Evolutionary conservation across 2,113 vertebrate genomes (phyloP).

Genomic region (Pseudolaguvia tuberculata): DNA sequence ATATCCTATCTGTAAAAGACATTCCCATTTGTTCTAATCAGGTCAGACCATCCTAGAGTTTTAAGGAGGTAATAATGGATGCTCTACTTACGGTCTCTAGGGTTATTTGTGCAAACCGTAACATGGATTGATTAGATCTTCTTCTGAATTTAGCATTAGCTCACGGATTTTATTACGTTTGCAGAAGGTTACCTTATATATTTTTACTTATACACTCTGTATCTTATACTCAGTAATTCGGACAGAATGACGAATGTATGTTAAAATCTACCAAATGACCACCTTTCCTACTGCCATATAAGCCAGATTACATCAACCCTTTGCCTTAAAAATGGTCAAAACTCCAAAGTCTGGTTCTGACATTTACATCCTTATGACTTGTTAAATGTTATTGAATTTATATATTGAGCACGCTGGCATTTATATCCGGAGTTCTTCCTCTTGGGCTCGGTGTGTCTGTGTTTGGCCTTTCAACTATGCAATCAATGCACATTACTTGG

Average conservation of each 20-base stretch:
- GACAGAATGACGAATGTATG: neutral
- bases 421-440: constrained; percentile 23
- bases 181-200: neutral
- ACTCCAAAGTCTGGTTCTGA: neutral
- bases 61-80: constrained; percentile 24
- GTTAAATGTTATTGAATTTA: constrained; percentile 27
- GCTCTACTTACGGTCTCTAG: neutral
- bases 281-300: neutral
- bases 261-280: neutral
- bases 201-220: neutral
- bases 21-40: constrained; percentile 34
- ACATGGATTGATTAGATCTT: neutral
- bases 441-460: neutral
- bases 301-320: neutral
- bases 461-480: constrained; percentile 22
- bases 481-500: constrained; percentile 5
- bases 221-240: too few relatives aligned
- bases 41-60: constrained; percentile 27
- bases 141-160: neutral
- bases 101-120: constrained; percentile 14
- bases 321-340: constrained; percentile 4
- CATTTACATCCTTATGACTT: constrained; percentile 1
- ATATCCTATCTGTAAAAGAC: neutral
- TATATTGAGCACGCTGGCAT: constrained; percentile 11
- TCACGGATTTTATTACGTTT: neutral